Base-by-base conservation (phyloP, 2,888 invertebrate species). In the Deilephila elpenor region DNA sequence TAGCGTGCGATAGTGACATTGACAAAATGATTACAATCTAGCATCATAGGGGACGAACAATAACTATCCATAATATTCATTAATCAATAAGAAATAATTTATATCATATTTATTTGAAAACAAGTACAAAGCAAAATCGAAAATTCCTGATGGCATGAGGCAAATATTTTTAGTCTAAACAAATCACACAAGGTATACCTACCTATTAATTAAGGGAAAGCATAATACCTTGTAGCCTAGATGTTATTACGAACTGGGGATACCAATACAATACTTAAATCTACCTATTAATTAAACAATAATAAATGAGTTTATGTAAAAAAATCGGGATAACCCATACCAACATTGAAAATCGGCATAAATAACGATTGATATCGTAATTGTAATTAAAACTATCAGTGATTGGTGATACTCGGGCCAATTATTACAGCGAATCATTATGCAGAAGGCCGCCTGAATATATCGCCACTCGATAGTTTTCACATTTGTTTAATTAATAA, bases 331-430 rank as follows among this genome's bases (percentile, higher is more conserved):
- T 44, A 17, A 25, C 25, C 67, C 25, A 51, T 17, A 20, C 17
- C 37, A 6, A 20, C 34, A 34, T 8, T 44, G 19, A 7, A n/a
- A 56, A 64, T 11, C 5, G 20, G 17, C 44, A 8, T 3, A 51
- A 25, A 6, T 56, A 51, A 51, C 14, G 25, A 8, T 67, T 17
- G 44, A 25, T 25, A 51, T 25, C 25, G 20, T 6, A 6, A 51
- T 67, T 17, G 25, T 20, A 67, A 67, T 67, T 51, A 67, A 67
- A 67, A 29, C 25, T 51, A 64, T 64, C 34, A n/a, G 56, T 56
- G 67, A 34, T 34, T 62, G n/a, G 44, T 67, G 20, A 44, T 44
- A 67, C 67, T 17, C 5, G 5, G 25, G 4, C n/a, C 44, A 67
- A 67, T 67, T 67, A 67, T 44, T 51, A 6, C 25, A 67, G 14